phyloP scores from a whole-genome alignment of 2,888 invertebrate species.

The Phyllotreta cruciferae region DNA sequence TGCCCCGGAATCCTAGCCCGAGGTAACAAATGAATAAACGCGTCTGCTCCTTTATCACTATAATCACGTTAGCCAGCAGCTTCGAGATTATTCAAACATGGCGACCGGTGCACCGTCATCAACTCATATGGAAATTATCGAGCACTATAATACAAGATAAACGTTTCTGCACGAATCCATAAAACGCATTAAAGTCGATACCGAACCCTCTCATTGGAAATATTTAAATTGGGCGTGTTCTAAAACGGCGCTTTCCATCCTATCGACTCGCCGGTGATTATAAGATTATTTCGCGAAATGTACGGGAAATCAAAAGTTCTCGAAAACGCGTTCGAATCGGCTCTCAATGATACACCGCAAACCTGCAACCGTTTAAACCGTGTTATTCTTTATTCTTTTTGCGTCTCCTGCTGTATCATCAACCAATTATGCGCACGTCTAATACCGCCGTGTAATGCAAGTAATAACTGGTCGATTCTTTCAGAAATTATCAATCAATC shows the following conservation, averaged over 20 bases:
- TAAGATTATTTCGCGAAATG: slow-evolving; percentile 31
- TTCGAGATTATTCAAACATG: slow-evolving; percentile 48
- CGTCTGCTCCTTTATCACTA: slow-evolving; percentile 54
- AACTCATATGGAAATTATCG: slow-evolving; percentile 58
- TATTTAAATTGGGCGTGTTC: slow-evolving; percentile 56
- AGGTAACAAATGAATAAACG: slow-evolving; percentile 46
- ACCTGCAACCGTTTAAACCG: slow-evolving; percentile 16
- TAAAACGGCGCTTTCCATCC: slow-evolving; percentile 35
- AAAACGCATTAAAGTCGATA: slow-evolving; percentile 56
- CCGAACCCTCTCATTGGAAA: slow-evolving; percentile 56
- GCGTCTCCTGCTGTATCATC: too few relatives aligned
- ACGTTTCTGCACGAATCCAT: slow-evolving; percentile 57
- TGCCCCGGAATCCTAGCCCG: slow-evolving; percentile 37
- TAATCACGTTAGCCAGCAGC: slow-evolving; percentile 56
- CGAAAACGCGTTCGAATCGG: slow-evolving; percentile 21
- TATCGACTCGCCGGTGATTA: slow-evolving; percentile 37
- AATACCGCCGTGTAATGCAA: too few relatives aligned
- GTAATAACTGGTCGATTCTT: too few relatives aligned
- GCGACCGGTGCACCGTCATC: slow-evolving; percentile 50
- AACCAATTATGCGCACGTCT: too few relatives aligned
- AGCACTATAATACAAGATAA: slow-evolving; percentile 59
- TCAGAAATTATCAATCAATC: too few relatives aligned
- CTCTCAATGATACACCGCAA: neutral
- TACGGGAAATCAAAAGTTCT: slow-evolving; percentile 30
- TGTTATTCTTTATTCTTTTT: too few relatives aligned